Conservation (phyloP, 1,140 invertebrate genomes). For the Drosophila sproati region DNA sequence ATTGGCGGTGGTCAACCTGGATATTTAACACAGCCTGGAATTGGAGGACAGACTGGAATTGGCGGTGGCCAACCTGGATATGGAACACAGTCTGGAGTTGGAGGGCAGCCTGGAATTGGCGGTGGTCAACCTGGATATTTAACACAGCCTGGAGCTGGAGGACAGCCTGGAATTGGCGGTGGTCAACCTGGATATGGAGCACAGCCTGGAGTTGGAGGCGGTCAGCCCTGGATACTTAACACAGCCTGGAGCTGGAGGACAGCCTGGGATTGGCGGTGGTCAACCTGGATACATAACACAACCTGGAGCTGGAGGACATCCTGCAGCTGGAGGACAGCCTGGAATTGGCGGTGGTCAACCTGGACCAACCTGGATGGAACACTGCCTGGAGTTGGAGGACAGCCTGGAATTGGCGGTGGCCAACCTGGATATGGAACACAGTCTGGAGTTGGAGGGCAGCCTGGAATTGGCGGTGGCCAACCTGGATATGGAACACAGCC, state of each 20-base stretch:
- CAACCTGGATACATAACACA: conserved; percentile 34
- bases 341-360: conserved; percentile 25
- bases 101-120: conserved; percentile 6
- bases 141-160: conserved; percentile 3
- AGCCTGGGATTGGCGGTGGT: conserved; percentile 9
- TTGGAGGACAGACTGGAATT: conserved; percentile 17
- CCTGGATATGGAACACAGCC: conserved; percentile 12
- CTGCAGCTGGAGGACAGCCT: conserved; percentile 14
- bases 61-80: conserved; percentile 26
- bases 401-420: neutral
- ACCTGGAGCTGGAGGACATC: conserved; percentile 10
- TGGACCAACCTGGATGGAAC: conserved; percentile 2
- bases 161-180: conserved; percentile 21
- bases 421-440: conserved; percentile 27
- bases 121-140: conserved; percentile 22
- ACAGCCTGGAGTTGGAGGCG: conserved; percentile 22
- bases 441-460: conserved; percentile 8
- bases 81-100: conserved; percentile 15
- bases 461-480: neutral
- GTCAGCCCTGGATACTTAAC: conserved; percentile 17
- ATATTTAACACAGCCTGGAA: neutral
- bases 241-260: conserved; percentile 21
- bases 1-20: conserved; percentile 1
- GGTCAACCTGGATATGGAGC: conserved; percentile 22
- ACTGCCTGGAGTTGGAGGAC: conserved; percentile 13